These are phyloP conservation scores for Phengaris arion DNA, from an alignment of 2,888 invertebrate species.

Conservation along the genomic window DNA sequence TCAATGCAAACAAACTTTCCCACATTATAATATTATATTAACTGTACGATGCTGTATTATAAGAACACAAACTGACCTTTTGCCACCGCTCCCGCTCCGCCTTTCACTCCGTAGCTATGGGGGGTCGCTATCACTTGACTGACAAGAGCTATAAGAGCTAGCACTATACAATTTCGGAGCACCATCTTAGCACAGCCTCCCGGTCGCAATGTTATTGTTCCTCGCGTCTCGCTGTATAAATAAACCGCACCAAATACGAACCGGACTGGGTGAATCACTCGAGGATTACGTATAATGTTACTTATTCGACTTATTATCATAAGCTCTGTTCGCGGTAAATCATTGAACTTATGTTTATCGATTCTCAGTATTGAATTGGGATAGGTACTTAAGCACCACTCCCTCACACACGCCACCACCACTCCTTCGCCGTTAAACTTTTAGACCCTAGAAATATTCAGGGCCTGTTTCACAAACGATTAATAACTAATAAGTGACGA, in stretches of 20 bases:
- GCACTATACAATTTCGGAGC: conserved; percentile 61
- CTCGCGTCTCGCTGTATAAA: conserved; percentile 62
- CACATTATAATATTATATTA: no score
- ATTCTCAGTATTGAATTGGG: conserved; percentile 3
- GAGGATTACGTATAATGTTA: conserved; percentile 18
- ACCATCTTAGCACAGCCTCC: conserved; percentile 70
- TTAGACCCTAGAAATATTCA: not conserved
- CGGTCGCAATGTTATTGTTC: conserved; percentile 63
- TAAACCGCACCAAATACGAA: conserved; percentile 45
- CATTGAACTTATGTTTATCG: conserved; percentile 21
- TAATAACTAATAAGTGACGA: no score
- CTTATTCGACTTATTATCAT: conserved; percentile 23
- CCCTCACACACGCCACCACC: not conserved
- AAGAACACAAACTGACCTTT: conserved; percentile 53
- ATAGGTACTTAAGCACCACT: not conserved
- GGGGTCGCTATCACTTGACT: conserved; percentile 59
- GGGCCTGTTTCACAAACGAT: no score
- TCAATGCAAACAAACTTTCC: no score
- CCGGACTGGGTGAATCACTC: conserved; percentile 25
- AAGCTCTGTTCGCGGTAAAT: conserved; percentile 13
- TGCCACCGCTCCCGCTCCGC: conserved; percentile 60
- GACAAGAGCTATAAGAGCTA: conserved; percentile 52
- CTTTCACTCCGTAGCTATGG: conserved; percentile 66
- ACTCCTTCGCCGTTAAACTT: not conserved
- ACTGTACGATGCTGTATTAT: no score